A percentile compares a stretch with the other conserved stretches of the same genome.
phyloP scores from a whole-genome alignment of 2,888 invertebrate species.

The Prionchulus punctatus region DNA sequence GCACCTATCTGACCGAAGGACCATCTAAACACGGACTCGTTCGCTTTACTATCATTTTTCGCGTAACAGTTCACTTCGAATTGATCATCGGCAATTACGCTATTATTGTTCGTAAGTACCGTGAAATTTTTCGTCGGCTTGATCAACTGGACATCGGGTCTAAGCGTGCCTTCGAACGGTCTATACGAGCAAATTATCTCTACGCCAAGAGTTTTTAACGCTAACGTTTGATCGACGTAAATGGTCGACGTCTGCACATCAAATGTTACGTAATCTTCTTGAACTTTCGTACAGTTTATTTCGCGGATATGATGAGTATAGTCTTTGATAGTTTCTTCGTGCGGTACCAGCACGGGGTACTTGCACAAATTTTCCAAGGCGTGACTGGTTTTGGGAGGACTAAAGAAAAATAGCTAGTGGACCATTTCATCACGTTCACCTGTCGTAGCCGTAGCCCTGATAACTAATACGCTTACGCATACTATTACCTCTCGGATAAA shows the following conservation, averaged over 20 bases:
- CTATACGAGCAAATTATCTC: not conserved
- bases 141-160: not conserved
- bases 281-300: not conserved
- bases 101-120: not conserved
- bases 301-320: not conserved
- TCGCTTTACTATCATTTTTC: too few species aligned
- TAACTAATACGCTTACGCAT: too few species aligned
- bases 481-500: too few species aligned
- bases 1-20: not conserved
- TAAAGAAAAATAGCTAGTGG: too few species aligned
- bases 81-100: not conserved
- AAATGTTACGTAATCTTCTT: not conserved
- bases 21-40: not conserved
- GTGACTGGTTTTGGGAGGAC: too few species aligned
- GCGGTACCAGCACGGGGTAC: not conserved
- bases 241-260: too few species aligned
- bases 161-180: not conserved
- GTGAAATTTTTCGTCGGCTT: not conserved
- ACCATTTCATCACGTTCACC: too few species aligned
- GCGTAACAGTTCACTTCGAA: too few species aligned
- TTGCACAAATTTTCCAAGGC: not conserved
- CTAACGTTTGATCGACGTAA: too few species aligned
- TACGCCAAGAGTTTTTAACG: too few species aligned
- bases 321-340: not conserved
- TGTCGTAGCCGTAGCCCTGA: too few species aligned